Evolutionary conservation across 2,797 vertebrate species (phyloP), one percentile per base, ranked within the genome.

Genomic region (Botia almorhae): DNA sequence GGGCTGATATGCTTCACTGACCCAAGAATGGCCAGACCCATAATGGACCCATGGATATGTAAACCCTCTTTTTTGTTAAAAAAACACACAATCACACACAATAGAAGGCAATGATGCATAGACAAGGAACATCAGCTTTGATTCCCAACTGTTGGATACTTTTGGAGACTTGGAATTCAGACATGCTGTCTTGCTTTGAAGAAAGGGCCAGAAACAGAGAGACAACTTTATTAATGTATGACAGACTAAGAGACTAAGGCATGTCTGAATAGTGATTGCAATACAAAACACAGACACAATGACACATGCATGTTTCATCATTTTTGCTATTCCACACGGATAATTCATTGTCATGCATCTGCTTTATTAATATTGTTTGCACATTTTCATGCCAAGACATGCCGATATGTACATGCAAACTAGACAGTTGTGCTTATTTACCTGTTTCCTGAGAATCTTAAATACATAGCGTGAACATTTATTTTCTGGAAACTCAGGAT

Each of bases 401-500:
- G 63, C 33, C 4, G 16, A n/a, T n/a, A 36, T n/a, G 61, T 6
- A 33, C 16, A 39, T 39, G 12, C 26, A 51, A 6, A 55, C 58
- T 50, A 8, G 10, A 29, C 73, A 50, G 11, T 33, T 26, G n/a
- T 4, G 0, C 19, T n/a, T 8, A 55, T 72, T 58, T 2, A n/a
- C 29, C 5, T 4, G 14, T 7, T 72, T 29, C n/a, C 21, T 64
- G n/a, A 50, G 73, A 26, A 64, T 63, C 64, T 69, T 29, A 33
- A 58, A 72, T n/a, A 39, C 26, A 39, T 5, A 64, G 19, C 26
- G 58, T 53, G 21, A 14, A 64, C 0, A 39, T 39, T 39, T 0
- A n/a, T 64, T 79, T 79, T 63, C 5, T 11, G 36, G 8, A 64
- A 80, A 26, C 68, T 79, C 69, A 72, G 77, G 69, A 79, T 63